These are phyloP conservation scores for Dendrolimus punctatus DNA, from an alignment of 1,140 invertebrate genomes.

Conservation along the genomic window DNA sequence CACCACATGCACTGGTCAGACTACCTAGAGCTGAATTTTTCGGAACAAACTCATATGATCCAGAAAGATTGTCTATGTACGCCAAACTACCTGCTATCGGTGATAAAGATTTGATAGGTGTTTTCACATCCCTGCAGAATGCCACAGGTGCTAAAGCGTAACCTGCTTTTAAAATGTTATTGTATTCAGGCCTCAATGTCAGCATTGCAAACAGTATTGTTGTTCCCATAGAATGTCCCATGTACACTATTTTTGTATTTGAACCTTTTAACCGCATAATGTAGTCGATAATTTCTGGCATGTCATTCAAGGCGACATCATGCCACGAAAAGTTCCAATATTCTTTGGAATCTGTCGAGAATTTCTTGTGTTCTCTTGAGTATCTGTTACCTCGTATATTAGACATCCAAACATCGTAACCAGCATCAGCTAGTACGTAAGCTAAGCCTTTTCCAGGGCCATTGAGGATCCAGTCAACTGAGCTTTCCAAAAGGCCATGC, in stretches of 20 bases:
- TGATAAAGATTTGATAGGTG: conserved; percentile 76
- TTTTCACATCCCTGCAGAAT: conserved; percentile 78
- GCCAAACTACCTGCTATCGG: conserved; percentile 72
- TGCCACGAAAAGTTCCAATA: conserved; percentile 82
- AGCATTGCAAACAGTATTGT: conserved; percentile 76
- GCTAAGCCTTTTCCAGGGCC: conserved; percentile 76
- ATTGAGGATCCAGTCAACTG: conserved; percentile 83
- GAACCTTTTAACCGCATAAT: conserved; percentile 71
- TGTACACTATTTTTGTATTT: conserved; percentile 73
- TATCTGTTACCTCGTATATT: conserved; percentile 78
- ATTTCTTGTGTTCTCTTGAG: conserved; percentile 68
- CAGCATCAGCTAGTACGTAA: conserved; percentile 74
- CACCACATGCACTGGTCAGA: conserved; percentile 74
- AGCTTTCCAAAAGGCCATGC: conserved; percentile 84
- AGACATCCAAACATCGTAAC: conserved; percentile 80
- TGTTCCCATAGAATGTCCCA: conserved; percentile 83
- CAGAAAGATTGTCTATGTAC: conserved; percentile 74
- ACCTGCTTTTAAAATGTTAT: conserved; percentile 74
- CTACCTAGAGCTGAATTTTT: conserved; percentile 73
- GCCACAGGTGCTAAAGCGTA: conserved; percentile 83
- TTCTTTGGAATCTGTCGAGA: conserved; percentile 58
- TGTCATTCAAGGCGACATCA: conserved; percentile 80
- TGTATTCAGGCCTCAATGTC: conserved; percentile 78
- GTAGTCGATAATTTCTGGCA: conserved; percentile 83
- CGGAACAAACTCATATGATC: conserved; percentile 78